Conservation (phyloP, 1,140 invertebrate genomes). For the Drosophila orena region DNA sequence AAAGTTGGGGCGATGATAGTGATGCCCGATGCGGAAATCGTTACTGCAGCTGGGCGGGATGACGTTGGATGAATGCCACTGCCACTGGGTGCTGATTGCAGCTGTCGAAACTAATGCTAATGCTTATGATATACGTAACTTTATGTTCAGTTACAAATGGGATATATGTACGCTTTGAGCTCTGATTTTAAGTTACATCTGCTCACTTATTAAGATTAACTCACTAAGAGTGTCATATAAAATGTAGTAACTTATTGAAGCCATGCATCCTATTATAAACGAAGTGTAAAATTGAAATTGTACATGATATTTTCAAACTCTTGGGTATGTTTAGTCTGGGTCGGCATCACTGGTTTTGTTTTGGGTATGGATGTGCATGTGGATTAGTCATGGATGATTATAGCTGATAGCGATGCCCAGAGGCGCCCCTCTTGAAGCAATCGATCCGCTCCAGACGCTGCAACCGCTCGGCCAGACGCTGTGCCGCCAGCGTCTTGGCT, state of each 20-base stretch:
- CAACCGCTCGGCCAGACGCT: slow-evolving; percentile 72
- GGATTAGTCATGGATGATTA: slow-evolving; percentile 36
- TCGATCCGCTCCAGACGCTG: slow-evolving; percentile 66
- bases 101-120: slow-evolving; percentile 10
- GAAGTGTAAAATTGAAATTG: no score
- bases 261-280: no score
- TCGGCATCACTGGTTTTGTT: slow-evolving; percentile 6
- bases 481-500: slow-evolving; percentile 68
- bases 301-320: no score
- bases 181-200: no score
- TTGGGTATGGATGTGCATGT: not conserved
- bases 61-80: slow-evolving; percentile 22
- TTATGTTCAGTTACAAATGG: no score
- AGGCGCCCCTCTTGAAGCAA: slow-evolving; percentile 56
- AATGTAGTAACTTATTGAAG: no score
- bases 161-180: no score
- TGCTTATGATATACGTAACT: slow-evolving; percentile 3
- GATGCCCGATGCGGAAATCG: slow-evolving; percentile 37
- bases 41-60: slow-evolving; percentile 34
- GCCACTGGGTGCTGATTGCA: slow-evolving; percentile 15
- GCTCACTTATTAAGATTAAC: no score
- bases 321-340: not conserved
- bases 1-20: slow-evolving; percentile 34
- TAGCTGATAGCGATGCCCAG: slow-evolving; percentile 24
- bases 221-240: no score